Conservation (phyloP, 2,888 invertebrate species). For the Epinotia demarniana region DNA sequence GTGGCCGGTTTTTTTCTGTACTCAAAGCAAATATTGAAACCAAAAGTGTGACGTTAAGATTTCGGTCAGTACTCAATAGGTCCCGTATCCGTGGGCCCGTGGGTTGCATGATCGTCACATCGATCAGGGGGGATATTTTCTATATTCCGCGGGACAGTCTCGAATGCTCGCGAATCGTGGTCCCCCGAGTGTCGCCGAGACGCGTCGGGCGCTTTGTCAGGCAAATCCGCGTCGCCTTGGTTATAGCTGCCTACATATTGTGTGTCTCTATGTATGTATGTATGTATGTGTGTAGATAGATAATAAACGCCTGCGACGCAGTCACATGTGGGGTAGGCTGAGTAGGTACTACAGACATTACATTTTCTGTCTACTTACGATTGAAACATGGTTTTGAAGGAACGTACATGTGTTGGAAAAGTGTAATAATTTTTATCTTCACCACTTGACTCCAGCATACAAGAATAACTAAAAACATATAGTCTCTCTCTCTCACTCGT, state of each 20-base stretch:
- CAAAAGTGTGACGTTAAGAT: too few relatives aligned
- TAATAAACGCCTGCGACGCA: neutral
- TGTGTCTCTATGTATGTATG: neutral
- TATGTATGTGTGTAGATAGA: neutral
- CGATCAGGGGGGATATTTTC: neutral
- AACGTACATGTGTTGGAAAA: too few relatives aligned
- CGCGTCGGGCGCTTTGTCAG: conserved; percentile 71
- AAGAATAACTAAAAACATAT: too few relatives aligned
- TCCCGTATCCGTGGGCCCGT: too few relatives aligned
- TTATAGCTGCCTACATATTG: conserved; percentile 45
- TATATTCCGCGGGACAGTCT: neutral
- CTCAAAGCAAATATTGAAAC: too few relatives aligned
- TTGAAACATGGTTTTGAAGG: neutral
- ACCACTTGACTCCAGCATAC: too few relatives aligned
- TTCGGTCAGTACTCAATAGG: too few relatives aligned
- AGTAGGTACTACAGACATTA: neutral
- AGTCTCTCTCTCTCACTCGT: too few relatives aligned
- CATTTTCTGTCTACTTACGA: neutral
- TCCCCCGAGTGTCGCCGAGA: conserved; percentile 58
- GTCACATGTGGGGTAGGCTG: conserved; percentile 19
- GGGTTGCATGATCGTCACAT: neutral
- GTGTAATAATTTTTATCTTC: too few relatives aligned
- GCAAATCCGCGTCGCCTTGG: conserved; percentile 71
- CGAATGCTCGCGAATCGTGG: conserved; percentile 28
- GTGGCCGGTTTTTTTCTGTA: too few relatives aligned